Percentiles rank a stretch among this genome's conserved stretches.
Evolutionary conservation across 2,113 vertebrate genomes (phyloP).

Genomic region (Caloenas nicobarica): DNA sequence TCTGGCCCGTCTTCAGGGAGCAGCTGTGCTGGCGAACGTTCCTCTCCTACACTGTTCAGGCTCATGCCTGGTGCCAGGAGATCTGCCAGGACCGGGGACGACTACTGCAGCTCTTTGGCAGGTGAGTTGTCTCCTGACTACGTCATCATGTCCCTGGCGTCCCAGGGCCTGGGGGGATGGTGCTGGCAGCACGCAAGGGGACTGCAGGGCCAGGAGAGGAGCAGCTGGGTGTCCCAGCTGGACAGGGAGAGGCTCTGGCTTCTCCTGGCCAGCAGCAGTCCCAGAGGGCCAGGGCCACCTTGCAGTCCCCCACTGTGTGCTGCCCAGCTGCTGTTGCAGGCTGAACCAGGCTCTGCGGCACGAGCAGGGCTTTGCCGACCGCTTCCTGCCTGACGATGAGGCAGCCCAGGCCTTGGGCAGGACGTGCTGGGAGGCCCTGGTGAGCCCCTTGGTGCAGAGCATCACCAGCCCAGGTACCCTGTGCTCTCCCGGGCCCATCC

Average conservation of each 20-base stretch:
- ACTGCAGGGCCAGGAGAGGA: not conserved
- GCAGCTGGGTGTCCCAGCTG: not conserved
- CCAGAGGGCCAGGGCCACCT: not conserved
- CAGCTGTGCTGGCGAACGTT: constrained; percentile 90
- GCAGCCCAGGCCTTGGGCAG: constrained; percentile 88
- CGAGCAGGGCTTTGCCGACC: constrained; percentile 89
- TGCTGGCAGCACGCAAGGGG: not conserved
- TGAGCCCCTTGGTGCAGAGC: constrained; percentile 87
- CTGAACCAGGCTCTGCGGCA: constrained; percentile 88
- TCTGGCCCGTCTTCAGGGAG: constrained; percentile 96
- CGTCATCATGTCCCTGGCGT: accelerated
- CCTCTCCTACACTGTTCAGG: constrained; percentile 90
- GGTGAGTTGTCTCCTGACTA: constrained; percentile 63
- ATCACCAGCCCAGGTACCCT: constrained; percentile 84
- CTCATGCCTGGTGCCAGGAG: constrained; percentile 91
- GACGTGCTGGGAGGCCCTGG: constrained; percentile 94
- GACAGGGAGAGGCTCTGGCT: not conserved
- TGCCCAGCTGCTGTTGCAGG: constrained; percentile 51
- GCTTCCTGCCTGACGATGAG: constrained; percentile 88
- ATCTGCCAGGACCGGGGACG: constrained; percentile 79
- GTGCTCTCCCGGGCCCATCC: accelerated
- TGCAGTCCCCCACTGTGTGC: accelerated
- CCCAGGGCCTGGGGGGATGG: accelerated
- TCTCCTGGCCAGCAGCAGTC: not conserved
- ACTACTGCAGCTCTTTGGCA: constrained; percentile 91